Conservation (phyloP, 2,797 vertebrate species). For the Chiroxiphia lanceolata region DNA sequence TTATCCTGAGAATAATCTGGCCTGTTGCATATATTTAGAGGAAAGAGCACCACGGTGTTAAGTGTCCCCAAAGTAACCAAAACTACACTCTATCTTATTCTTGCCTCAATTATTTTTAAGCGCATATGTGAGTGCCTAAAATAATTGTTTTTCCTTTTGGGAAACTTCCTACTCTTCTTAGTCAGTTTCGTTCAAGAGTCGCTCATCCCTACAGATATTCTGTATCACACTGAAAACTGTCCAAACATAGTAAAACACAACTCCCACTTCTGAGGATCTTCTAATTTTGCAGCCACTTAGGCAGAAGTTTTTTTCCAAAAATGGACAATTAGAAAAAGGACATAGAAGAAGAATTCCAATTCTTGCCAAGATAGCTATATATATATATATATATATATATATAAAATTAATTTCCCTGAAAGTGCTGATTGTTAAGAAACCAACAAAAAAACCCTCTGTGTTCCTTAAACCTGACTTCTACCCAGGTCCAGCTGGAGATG, state of each 20-base stretch:
- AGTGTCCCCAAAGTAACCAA: background rate
- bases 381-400: too few species aligned
- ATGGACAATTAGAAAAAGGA: background rate
- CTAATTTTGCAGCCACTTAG: background rate
- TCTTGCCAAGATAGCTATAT: background rate
- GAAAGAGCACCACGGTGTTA: background rate
- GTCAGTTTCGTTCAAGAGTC: background rate
- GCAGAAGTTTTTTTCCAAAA: background rate
- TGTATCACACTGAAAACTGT: background rate
- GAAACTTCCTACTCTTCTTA: background rate
- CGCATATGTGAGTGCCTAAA: background rate
- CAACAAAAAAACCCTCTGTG: rapidly evolving
- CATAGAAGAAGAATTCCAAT: background rate
- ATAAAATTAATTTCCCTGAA: background rate
- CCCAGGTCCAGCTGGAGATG: background rate
- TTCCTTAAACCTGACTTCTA: background rate
- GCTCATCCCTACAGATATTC: background rate
- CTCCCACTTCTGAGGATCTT: background rate
- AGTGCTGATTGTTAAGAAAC: background rate
- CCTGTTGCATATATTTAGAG: background rate
- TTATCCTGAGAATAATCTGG: background rate
- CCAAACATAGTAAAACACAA: background rate
- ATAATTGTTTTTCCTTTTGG: background rate
- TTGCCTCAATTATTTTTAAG: background rate
- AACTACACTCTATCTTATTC: rapidly evolving